Evolutionary conservation across 2,113 vertebrate genomes (phyloP).

Genomic region (Engystomops pustulosus): DNA sequence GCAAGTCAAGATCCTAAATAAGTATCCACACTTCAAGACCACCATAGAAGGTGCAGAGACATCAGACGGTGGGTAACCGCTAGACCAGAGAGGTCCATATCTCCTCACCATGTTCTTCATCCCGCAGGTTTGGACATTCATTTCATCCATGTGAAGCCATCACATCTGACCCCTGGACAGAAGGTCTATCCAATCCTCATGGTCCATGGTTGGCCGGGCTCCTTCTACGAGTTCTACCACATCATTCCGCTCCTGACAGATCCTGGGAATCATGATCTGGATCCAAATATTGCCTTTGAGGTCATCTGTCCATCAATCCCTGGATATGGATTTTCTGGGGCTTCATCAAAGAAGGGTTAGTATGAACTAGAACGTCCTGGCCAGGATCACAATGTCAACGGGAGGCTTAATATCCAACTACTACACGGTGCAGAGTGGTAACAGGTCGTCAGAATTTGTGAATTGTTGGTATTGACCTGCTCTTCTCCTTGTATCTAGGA

Average conservation of each 20-base stretch:
- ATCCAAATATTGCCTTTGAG: slow-evolving; percentile 77
- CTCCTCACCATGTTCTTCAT: background rate
- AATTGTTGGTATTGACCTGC: background rate
- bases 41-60: slow-evolving; percentile 83
- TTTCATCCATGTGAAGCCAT: slow-evolving; percentile 82
- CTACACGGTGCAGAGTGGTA: no score
- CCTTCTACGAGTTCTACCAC: slow-evolving; percentile 89
- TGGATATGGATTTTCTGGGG: slow-evolving; percentile 87
- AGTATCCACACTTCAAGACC: slow-evolving; percentile 86
- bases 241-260: slow-evolving; percentile 83
- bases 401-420: no score
- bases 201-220: slow-evolving; percentile 90
- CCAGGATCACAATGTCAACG: background rate
- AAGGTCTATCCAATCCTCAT: slow-evolving; percentile 79
- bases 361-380: background rate
- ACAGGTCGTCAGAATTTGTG: background rate
- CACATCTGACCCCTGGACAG: slow-evolving; percentile 65
- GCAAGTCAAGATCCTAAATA: slow-evolving; percentile 83
- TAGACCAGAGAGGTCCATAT: background rate
- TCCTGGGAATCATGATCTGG: slow-evolving; percentile 55
- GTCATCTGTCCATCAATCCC: slow-evolving; percentile 90
- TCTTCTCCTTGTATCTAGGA: slow-evolving; percentile 66
- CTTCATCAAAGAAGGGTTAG: slow-evolving; percentile 76
- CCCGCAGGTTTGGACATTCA: slow-evolving; percentile 82
- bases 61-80: background rate